phyloP scores from a whole-genome alignment of 2,888 invertebrate genomes.

The Odontomyia ornata region DNA sequence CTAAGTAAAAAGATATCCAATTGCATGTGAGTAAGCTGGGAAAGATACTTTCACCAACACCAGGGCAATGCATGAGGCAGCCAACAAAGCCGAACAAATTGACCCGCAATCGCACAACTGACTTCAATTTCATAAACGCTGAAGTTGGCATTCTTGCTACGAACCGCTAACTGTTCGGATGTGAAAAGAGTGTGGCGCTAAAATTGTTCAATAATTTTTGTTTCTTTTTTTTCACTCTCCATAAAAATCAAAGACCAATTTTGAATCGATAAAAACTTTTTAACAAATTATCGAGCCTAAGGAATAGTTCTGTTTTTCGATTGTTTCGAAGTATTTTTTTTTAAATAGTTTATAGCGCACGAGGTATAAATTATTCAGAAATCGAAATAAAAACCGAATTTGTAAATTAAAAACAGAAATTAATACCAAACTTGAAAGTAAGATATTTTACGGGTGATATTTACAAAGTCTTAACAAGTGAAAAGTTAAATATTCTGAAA shows the following conservation, averaged over 20 bases:
- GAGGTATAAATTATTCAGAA: no score
- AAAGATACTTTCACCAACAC: constrained; percentile 8
- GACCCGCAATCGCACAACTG: constrained; percentile 15
- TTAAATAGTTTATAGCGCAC: no score
- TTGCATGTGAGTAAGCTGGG: neutral
- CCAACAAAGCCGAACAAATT: constrained; percentile 47
- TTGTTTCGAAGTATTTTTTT: no score
- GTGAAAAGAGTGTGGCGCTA: constrained; percentile 50
- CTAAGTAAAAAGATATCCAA: neutral
- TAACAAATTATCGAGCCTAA: no score
- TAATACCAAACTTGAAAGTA: no score
- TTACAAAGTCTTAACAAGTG: neutral
- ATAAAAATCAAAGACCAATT: neutral
- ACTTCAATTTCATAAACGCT: constrained; percentile 48
- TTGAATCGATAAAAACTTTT: no score
- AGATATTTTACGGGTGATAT: no score
- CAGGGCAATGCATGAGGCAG: constrained; percentile 29
- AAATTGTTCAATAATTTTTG: constrained; percentile 27
- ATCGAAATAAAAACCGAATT: no score
- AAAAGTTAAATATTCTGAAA: neutral
- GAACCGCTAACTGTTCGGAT: constrained; percentile 63
- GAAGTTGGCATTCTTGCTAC: constrained; percentile 64
- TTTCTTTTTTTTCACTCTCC: neutral
- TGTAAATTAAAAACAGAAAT: no score
- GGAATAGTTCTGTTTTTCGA: no score